Conservation (phyloP, 2,888 invertebrate genomes). For the Protophormia terraenovae region DNA sequence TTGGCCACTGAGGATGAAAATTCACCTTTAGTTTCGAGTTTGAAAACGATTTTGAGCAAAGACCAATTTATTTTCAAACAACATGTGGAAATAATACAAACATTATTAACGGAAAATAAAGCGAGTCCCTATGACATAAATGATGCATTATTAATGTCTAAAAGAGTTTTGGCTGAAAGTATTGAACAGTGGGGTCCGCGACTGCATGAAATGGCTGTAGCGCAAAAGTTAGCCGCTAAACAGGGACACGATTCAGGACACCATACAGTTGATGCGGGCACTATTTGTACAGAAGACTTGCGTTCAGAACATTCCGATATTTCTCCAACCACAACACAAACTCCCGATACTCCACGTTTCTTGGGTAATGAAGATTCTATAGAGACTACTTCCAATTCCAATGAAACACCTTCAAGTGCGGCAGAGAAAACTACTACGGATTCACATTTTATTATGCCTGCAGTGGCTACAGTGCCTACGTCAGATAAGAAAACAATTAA, state of each 20-base stretch:
- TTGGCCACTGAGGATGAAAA: slow-evolving; percentile 84
- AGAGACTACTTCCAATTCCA: slow-evolving; percentile 23
- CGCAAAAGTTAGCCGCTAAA: slow-evolving; percentile 77
- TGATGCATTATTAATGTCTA: slow-evolving; percentile 85
- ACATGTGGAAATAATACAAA: slow-evolving; percentile 90
- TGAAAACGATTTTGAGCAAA: slow-evolving; percentile 83
- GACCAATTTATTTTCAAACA: slow-evolving; percentile 88
- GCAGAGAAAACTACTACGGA: slow-evolving; percentile 60
- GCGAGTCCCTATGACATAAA: slow-evolving; percentile 82
- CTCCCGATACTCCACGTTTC: slow-evolving; percentile 23
- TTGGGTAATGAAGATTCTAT: slow-evolving; percentile 32
- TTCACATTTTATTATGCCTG: slow-evolving; percentile 66
- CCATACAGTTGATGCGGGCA: slow-evolving; percentile 75
- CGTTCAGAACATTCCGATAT: slow-evolving; percentile 81
- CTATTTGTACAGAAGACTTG: slow-evolving; percentile 81
- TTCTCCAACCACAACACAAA: slow-evolving; percentile 69
- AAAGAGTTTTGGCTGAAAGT: slow-evolving; percentile 86
- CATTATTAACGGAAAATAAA: slow-evolving; percentile 76
- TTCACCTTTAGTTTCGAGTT: slow-evolving; percentile 80
- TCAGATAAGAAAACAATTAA: slow-evolving; percentile 85
- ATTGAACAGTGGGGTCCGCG: slow-evolving; percentile 87
- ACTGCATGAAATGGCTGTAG: slow-evolving; percentile 80
- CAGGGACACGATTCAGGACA: slow-evolving; percentile 65
- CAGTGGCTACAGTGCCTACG: slow-evolving; percentile 49
- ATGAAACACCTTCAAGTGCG: slow-evolving; percentile 28